Evolutionary conservation across 1,140 invertebrate species (phyloP), one percentile per base, ranked within the genome.

Genomic region (Eubasilissa regina): DNA sequence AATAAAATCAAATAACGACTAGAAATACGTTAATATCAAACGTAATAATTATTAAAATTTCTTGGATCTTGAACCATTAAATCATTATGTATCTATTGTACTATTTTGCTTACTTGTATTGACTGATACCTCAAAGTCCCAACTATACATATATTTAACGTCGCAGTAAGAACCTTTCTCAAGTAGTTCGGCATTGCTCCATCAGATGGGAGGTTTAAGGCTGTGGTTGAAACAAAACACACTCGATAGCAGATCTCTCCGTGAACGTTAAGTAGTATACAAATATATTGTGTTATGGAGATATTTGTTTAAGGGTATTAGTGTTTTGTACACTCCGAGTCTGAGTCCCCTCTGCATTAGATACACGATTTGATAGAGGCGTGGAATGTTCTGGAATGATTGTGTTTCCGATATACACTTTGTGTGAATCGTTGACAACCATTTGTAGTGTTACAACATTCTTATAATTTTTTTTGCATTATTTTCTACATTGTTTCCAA

Each of bases 231-330:
- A 58, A 58, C 55, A 58, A 58, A 58, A 21, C 55, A 19, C 55
- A 56, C 55, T 21, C 17, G 55, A 58, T 58, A 58, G 55, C 21
- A 21, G 55, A 58, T 58, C 55, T 58, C 10, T 8, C 55, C 55
- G 17, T 58, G 17, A 19, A 56, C 53, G 9, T 56, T 21, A 58
- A 58, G 21, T 11, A 58, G 19, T 55, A 58, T 1, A 7, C 7
- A 17, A 1, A 21, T 58, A 19, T 58, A 19, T 19, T 58, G 21
- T 21, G 55, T 58, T 58, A 58, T 21, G 17, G 55, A 58, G 21
- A 15, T 21, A 58, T 58, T 58, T 58, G 55, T 58, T 58, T 58
- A 21, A 19, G 55, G 55, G 55, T 58, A 58, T 58, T 15, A 21
- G 4, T 11, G 15, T 58, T 11, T 0, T 0, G 0, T 58, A 58